phyloP scores from a whole-genome alignment of 1,140 invertebrate genomes.

The Reticulitermes speratus region DNA sequence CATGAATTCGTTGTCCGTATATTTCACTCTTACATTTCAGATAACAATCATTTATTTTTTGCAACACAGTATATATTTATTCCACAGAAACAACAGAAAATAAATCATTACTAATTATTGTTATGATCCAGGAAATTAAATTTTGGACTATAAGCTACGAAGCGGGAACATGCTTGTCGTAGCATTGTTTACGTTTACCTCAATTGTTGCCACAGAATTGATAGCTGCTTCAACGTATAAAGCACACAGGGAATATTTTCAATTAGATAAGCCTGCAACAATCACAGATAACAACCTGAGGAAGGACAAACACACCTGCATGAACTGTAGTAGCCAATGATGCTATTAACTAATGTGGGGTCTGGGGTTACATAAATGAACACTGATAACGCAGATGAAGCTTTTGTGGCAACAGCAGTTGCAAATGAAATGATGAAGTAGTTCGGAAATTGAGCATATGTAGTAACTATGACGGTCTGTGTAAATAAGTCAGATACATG shows the following conservation, averaged over 20 bases:
- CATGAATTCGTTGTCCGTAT: too few species aligned
- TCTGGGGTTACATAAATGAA: not conserved
- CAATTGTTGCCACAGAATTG: not conserved
- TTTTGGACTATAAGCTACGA: not conserved
- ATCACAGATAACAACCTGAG: not conserved
- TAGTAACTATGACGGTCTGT: too few species aligned
- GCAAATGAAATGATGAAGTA: not conserved
- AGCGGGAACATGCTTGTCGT: too few species aligned
- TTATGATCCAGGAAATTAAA: not conserved
- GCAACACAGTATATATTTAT: too few species aligned
- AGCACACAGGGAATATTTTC: too few species aligned
- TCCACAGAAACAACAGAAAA: too few species aligned
- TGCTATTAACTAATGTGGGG: not conserved
- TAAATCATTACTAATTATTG: too few species aligned
- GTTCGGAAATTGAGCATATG: not conserved
- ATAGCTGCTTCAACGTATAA: not conserved
- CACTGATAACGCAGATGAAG: not conserved
- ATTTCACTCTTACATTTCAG: too few species aligned
- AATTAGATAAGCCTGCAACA: too few species aligned
- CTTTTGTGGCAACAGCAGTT: not conserved
- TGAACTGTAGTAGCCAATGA: too few species aligned
- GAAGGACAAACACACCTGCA: not conserved
- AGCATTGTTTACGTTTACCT: not conserved
- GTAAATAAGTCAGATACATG: not conserved
- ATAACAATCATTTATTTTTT: too few species aligned